These are phyloP conservation scores for Gasterosteus nipponicus DNA, from an alignment of 2,113 vertebrate species.

Conservation along the genomic window DNA sequence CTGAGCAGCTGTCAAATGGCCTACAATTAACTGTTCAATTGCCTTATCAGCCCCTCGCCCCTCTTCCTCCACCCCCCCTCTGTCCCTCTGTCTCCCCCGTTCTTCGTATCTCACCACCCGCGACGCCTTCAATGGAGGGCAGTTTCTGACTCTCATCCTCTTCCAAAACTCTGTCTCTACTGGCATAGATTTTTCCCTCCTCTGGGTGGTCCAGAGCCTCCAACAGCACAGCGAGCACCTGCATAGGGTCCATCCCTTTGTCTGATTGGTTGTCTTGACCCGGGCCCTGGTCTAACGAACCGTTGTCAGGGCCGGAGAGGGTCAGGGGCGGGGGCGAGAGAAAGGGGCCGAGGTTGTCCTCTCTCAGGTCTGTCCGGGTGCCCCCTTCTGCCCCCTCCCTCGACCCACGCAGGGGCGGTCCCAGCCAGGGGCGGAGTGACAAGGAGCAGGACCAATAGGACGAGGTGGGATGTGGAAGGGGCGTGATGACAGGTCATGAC, in stretches of 20 bases:
- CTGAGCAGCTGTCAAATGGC: slow-evolving; percentile 67
- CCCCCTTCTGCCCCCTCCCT: slow-evolving; percentile 69
- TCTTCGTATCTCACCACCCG: slow-evolving; percentile 67
- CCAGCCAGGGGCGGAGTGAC: slow-evolving; percentile 77
- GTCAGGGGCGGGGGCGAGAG: slow-evolving; percentile 44
- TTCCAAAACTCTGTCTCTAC: slow-evolving; percentile 65
- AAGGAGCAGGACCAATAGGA: slow-evolving; percentile 82
- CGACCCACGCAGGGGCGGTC: slow-evolving; percentile 74
- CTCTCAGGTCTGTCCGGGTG: slow-evolving; percentile 69
- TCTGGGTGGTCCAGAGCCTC: slow-evolving; percentile 83
- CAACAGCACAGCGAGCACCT: slow-evolving; percentile 84
- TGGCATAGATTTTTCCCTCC: slow-evolving; percentile 26
- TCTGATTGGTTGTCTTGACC: slow-evolving; percentile 72
- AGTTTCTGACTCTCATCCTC: slow-evolving; percentile 63
- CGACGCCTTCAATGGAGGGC: slow-evolving; percentile 50
- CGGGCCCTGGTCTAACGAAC: slow-evolving; percentile 39
- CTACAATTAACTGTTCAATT: slow-evolving; percentile 70
- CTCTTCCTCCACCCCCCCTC: slow-evolving; percentile 50
- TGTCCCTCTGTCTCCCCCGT: slow-evolving; percentile 53
- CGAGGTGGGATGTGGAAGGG: slow-evolving; percentile 77
- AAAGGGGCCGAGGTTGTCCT: slow-evolving; percentile 65
- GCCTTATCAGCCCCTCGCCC: slow-evolving; percentile 62
- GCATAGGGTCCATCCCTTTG: slow-evolving; percentile 75
- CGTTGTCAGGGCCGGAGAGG: slow-evolving; percentile 44
- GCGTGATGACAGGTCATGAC: slow-evolving; percentile 85